Conservation (phyloP, 2,888 invertebrate genomes). For the Tenthredo mesomela region DNA sequence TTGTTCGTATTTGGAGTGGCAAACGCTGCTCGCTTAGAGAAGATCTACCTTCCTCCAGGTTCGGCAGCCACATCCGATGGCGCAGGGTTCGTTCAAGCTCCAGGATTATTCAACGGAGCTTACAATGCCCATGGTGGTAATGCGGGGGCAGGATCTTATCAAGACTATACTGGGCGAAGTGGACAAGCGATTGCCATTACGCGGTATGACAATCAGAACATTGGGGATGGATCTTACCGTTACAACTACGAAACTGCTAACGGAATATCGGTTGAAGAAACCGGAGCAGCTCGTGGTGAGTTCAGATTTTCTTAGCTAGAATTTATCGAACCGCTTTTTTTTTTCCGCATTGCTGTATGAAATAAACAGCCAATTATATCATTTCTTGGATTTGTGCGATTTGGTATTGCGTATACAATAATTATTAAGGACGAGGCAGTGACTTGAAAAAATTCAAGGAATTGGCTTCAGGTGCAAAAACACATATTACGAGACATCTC, state of each 20-base stretch:
- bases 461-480: background rate
- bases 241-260: conserved; percentile 54
- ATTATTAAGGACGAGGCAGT: conserved; percentile 38
- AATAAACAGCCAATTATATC: background rate
- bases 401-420: background rate
- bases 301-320: background rate
- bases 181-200: conserved; percentile 55
- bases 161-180: conserved; percentile 25
- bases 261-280: conserved; percentile 51
- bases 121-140: conserved; percentile 43
- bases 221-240: conserved; percentile 54
- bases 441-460: background rate
- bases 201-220: conserved; percentile 55
- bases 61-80: conserved; percentile 59
- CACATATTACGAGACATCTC: background rate
- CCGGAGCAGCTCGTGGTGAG: conserved; percentile 44
- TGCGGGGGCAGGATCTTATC: conserved; percentile 44
- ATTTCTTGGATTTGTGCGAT: background rate
- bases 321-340: background rate
- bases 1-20: conserved; percentile 56
- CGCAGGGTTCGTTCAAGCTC: conserved; percentile 57
- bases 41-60: conserved; percentile 62
- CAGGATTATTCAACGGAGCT: conserved; percentile 56
- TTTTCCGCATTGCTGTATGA: no score
- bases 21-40: conserved; percentile 60